Evolutionary conservation across 2,888 invertebrate genomes (phyloP).

Genomic region (Drosophila acutilabella): DNA sequence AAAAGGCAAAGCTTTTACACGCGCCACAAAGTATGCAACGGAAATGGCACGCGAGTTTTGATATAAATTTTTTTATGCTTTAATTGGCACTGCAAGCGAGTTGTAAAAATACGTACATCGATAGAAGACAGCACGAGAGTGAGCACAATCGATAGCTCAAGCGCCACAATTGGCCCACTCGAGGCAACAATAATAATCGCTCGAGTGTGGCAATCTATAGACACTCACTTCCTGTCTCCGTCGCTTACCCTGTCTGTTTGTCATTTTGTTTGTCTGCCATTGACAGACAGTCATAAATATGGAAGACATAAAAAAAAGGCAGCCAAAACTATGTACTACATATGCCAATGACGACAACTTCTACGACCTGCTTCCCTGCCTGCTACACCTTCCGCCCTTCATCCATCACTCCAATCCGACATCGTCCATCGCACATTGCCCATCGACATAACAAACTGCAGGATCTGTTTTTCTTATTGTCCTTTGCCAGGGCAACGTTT

Average conservation of each 20-base stretch:
- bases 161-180: conserved; percentile 55
- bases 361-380: neutral
- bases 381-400: neutral
- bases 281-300: conserved; percentile 76
- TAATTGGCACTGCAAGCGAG: conserved; percentile 62
- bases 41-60: conserved; percentile 47
- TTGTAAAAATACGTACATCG: conserved; percentile 36
- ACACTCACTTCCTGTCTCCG: conserved; percentile 24
- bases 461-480: conserved; percentile 51
- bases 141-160: conserved; percentile 63
- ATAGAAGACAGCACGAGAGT: conserved; percentile 23
- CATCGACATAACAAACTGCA: conserved; percentile 74
- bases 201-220: conserved; percentile 59
- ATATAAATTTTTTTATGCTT: conserved; percentile 50
- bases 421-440: conserved; percentile 30
- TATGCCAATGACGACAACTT: conserved; percentile 43
- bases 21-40: conserved; percentile 30
- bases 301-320: conserved; percentile 48
- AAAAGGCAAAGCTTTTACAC: conserved; percentile 2
- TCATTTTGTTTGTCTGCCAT: conserved; percentile 60
- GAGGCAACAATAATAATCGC: conserved; percentile 68
- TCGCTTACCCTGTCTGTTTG: conserved; percentile 21
- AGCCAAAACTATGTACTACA: conserved; percentile 53
- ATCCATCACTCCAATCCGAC: neutral
- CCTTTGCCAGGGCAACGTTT: conserved; percentile 69